Evolutionary conservation across 1,140 invertebrate genomes (phyloP).

Genomic region (Amphibalanus amphitrite): DNA sequence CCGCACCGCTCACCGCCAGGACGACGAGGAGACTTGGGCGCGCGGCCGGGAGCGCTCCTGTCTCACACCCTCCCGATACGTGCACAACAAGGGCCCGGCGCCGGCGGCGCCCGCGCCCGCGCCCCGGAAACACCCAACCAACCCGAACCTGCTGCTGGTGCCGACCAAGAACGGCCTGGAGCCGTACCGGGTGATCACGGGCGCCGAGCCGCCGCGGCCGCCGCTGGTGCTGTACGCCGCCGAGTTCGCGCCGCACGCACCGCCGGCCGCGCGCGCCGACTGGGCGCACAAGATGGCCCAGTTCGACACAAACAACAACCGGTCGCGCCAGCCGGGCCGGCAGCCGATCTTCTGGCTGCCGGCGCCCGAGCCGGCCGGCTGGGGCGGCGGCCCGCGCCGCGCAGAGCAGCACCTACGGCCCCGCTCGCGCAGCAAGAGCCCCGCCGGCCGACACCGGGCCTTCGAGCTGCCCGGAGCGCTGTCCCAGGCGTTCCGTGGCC

Average conservation of each 20-base stretch:
- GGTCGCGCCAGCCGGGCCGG: constrained; percentile 5
- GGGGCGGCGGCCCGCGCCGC: constrained; percentile 11
- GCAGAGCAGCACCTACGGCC: constrained; percentile 14
- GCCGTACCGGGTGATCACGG: constrained; percentile 12
- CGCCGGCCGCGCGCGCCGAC: constrained; percentile 5
- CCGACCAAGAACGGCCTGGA: constrained; percentile 19
- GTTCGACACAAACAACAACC: constrained; percentile 15
- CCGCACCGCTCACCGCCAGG: too few relatives aligned
- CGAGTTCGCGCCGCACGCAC: background rate
- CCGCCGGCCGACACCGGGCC: constrained; percentile 6
- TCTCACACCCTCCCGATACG: background rate
- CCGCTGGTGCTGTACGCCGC: background rate
- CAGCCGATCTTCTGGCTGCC: constrained; percentile 9
- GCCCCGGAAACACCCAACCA: constrained; percentile 15
- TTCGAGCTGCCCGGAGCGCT: constrained; percentile 6
- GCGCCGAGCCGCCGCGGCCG: constrained; percentile 13
- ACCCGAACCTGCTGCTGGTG: constrained; percentile 15
- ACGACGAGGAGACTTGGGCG: background rate
- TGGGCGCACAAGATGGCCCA: constrained; percentile 6
- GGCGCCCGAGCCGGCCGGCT: background rate
- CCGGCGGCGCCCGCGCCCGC: constrained; percentile 12
- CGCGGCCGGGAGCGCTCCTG: background rate
- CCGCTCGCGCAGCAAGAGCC: constrained; percentile 17
- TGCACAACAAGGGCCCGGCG: constrained; percentile 13
- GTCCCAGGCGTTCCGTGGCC: background rate